Base-by-base conservation (phyloP, 2,797 vertebrate species). In the Dermochelys coriacea region DNA sequence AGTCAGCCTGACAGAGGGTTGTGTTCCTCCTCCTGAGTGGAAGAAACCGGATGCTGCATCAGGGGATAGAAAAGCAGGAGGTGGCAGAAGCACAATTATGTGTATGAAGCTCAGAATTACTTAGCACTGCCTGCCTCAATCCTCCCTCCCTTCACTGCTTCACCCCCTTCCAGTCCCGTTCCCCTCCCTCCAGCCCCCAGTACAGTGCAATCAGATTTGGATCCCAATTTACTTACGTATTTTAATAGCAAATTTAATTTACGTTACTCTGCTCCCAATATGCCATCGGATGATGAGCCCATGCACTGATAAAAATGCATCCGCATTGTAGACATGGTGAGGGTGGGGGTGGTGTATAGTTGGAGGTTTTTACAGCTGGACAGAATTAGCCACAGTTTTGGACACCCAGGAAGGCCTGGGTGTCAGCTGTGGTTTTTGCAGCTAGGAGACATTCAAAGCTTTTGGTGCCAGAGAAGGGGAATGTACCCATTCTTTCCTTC, bases 11-110 rank as follows among this genome's bases (percentile, higher is more conserved):
- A 21, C 51, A 34, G 12, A 2, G 81, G 51, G 45, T 77, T 74
- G 68, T 59, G 78, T 15, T 12, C 41, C 12, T 37, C 47, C 34
- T 41, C 0, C 0, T 16, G 85, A 16, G 29, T 2, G 4, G 0
- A 1, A 80, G 49, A 92, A 45, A 68, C 37, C 5, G 49, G 54
- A 23, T 64, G 71, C 6, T 0, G 0, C 37, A 3, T 18, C 49
- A 25, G 77, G 23, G 55, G 34, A 82, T 71, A 34, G 47, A 47
- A 85, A 71, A 27, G 59, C 49, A 51, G 55, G 12, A 18, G 31
- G 5, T 91, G 77, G 52, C 79, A 80, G 79, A 49, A 29, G 29
- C 9, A 1, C 15, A 0, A 2, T 23, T 71, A 19, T 2, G 5
- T 50, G 41, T 85, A 3, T 0, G 0, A 14, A 86, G 41, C 41